Percentiles rank a stretch among this genome's conserved stretches.
phyloP scores from a whole-genome alignment of 2,888 invertebrate species.

The Ophioninae sp. region DNA sequence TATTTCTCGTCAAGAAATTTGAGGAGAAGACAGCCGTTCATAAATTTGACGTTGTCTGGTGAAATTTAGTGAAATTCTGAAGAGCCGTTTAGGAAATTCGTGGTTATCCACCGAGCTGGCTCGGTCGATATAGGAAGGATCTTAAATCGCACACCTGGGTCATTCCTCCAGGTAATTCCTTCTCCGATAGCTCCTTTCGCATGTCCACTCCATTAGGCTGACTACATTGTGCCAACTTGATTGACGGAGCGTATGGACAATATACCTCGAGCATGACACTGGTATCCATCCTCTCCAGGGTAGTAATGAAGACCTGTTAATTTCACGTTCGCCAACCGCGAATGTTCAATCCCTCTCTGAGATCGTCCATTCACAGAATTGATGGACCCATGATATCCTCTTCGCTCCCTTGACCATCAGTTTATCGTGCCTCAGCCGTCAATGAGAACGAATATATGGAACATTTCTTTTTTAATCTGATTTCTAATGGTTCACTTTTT shows the following conservation, averaged over 20 bases:
- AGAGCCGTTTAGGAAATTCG: no score
- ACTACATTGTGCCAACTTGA: constrained; percentile 28
- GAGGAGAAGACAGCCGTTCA: no score
- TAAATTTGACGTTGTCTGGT: no score
- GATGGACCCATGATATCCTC: constrained; percentile 16
- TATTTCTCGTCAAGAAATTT: no score
- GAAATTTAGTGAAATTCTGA: no score
- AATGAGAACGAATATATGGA: neutral
- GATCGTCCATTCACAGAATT: constrained; percentile 18
- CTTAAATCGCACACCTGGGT: no score
- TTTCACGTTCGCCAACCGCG: constrained; percentile 31
- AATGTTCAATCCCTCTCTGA: constrained; percentile 33
- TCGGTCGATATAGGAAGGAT: no score
- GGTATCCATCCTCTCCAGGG: neutral
- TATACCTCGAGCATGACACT: constrained; percentile 24
- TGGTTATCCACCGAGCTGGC: no score
- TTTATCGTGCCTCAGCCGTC: constrained; percentile 4
- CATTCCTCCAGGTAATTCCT: neutral
- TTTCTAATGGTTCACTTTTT: neutral
- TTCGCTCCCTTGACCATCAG: constrained; percentile 25
- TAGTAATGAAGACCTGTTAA: constrained; percentile 32
- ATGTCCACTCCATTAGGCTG: neutral
- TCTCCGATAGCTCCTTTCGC: constrained; percentile 5
- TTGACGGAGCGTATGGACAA: constrained; percentile 17
- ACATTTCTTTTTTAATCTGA: neutral